Base-by-base conservation (phyloP, 1,140 invertebrate genomes). In the Laodelphax striatellus region DNA sequence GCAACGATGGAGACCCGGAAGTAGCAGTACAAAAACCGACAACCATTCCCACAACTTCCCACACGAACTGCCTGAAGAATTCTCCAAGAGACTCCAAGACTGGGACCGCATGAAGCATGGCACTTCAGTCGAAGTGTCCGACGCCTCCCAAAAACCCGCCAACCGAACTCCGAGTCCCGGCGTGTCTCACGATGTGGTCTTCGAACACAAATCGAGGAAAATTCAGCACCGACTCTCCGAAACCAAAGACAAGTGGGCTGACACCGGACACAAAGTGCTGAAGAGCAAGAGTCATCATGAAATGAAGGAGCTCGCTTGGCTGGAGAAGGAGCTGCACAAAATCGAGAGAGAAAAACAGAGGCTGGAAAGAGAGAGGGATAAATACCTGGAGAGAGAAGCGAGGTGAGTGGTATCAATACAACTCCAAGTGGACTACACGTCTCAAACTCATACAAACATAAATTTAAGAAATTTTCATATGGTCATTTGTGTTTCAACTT, bases 1-100 rank as follows among this genome's bases (percentile, higher is more conserved):
- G 82, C 85, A 87, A 62, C 76, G 84, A 10, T 85, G 83, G 81
- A 82, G 79, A 64, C 75, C 75, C 10, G 73, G 72, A 5, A 69
- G 71, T 19, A 68, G 71, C 55, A 56, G 43, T 21, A 44, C 59
- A 24, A 60, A 60, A 38, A 60, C 28, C 50, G 59, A 60, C 19
- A 24, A 21, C 16, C 21, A 50, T 13, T 34, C 52, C 0, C 65
- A 78, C 41, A 61, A 24, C 31, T 43, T 43, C 31, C 46, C 60
- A 4, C 22, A 44, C 8, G 54, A 73, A 44, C 67, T 79, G 2
- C 75, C 76, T 14, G 75, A 78, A 44, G 78, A 79, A 60, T 80
- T 80, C 67, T 73, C 68, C 34, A 68, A 72, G 44, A 78, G 78
- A 65, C 67, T 80, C 17, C 70, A 78, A 57, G 79, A 80, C 64